Evolutionary conservation across 2,888 invertebrate species (phyloP), one percentile per base, ranked within the genome.

Genomic region (Petrophora chlorosata): DNA sequence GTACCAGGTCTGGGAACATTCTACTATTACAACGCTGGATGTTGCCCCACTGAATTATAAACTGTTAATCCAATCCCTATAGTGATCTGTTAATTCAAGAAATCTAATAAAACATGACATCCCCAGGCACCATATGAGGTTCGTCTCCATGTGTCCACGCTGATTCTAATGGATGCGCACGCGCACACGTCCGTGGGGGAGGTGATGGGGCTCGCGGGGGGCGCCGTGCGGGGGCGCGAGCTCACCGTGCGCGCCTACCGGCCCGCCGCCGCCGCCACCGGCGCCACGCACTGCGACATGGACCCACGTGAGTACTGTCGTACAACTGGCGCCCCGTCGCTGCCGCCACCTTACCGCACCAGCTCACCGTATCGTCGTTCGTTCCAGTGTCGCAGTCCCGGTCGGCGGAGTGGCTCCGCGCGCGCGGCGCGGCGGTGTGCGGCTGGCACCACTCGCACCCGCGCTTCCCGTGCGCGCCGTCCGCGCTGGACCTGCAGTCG

Each of bases 391-490:
- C 86, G 0, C 84, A 95, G 71, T 91, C 93, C 3, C 78, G 76
- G 52, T 94, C 94, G 2, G 92, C 92, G 40, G 92, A 92, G 59
- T 69, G 67, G 17, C 90, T 95, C 82, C 3, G 52, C 67, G 7
- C 72, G 72, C 10, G 92, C n/a, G 92, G 2, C 71, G 82, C 82
- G 60, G 70, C 81, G 12, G 91, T 94, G 42, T 88, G 93, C 46
- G 95, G 94, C 14, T 95, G 95, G 95, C 95, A 94, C 81, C 95
- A 95, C 88, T 95, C 95, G 16, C 95, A 95, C 86, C 95, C 95
- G 1, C 82, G 86, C 14, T 95, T 95, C 83, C 90, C 92, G 2
- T 92, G 94, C 0, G 91, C 93, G 68, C 95, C 95, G 0, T 95
- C 95, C 0, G 85, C 92, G 10, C 92, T 91, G 61, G 95, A 95